Base-by-base conservation (phyloP, 2,113 vertebrate genomes). In the Maccullochella peelii region DNA sequence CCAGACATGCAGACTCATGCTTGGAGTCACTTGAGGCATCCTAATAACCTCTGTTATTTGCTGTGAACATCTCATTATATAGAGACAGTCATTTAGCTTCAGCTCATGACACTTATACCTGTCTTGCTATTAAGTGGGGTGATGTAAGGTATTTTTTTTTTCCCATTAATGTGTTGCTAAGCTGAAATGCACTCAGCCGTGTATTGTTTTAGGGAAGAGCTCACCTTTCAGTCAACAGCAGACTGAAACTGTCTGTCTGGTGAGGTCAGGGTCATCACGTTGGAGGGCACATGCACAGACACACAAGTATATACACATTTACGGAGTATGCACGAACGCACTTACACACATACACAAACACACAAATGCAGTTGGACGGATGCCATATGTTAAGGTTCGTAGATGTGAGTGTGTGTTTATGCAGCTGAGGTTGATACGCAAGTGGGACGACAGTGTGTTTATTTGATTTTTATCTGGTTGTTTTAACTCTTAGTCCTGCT, bases 391-490 rank as follows among this genome's bases (percentile, higher is more conserved):
- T 77, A 27, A 52, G 38, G 73, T 89, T 88, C 90, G 91, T 73
- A 65, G 76, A 86, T 49, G 72, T 83, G 89, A 86, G 81, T 77
- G 78, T 81, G 86, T 95, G 93, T 95, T 94, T 94, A 89, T 74
- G 90, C 94, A 94, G 94, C 94, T 93, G 94, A 89, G 80, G 84
- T 72, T 92, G 87, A 91, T 93, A 80, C 40, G 66, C 79, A 49
- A 79, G 70, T 58, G 63, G 83, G 38, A 84, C 55, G 86, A 83
- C 73, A 11, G 77, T 62, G 58, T 93, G 92, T 94, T 94, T 93
- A 93, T 94, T 94, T 91, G 94, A 94, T 94, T 80, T 68, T 89
- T 92, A 93, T 94, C 92, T 92, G 83, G 82, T 93, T 94, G 92
- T 93, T 93, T 93, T 93, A 94, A 91, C 86, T 90, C 80, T 84